Evolutionary conservation across 1,140 invertebrate species (phyloP).

Genomic region (Micrasema longulum): DNA sequence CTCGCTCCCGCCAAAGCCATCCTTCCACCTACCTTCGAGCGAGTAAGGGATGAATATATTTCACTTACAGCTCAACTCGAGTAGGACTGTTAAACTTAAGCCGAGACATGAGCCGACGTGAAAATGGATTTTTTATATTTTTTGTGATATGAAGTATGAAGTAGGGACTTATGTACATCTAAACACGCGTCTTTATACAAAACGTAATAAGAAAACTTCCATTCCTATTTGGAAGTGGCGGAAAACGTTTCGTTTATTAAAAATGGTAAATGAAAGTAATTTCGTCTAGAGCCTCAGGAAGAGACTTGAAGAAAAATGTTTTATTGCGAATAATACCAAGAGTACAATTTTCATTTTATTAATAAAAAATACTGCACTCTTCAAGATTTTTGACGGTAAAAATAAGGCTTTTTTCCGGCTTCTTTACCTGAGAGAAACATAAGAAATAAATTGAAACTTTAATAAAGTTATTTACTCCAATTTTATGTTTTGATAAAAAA

Average conservation of each 20-base stretch:
- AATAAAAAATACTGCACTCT: not conserved
- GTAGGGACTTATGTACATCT: conserved; percentile 24
- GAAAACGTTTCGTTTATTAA: conserved; percentile 16
- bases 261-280: conserved; percentile 22
- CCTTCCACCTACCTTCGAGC: not conserved
- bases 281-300: conserved; percentile 5
- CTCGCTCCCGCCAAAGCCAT: conserved; percentile 34
- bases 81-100: conserved; percentile 31
- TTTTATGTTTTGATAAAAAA: no score
- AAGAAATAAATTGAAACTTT: not conserved
- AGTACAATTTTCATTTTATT: not conserved
- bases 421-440: not conserved
- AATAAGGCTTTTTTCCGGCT: not conserved
- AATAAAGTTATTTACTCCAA: not conserved
- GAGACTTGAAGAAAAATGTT: not conserved
- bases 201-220: conserved; percentile 45
- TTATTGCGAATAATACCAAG: not conserved
- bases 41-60: conserved; percentile 26
- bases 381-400: not conserved
- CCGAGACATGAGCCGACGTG: conserved; percentile 37
- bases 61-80: not conserved
- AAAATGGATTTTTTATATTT: conserved; percentile 41
- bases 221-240: conserved; percentile 29
- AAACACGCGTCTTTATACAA: conserved; percentile 38
- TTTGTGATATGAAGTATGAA: conserved; percentile 38